These are phyloP conservation scores for Pocillopora grandis DNA, from an alignment of 92 coral and sea anemone genomes.

Conservation along the genomic window DNA sequence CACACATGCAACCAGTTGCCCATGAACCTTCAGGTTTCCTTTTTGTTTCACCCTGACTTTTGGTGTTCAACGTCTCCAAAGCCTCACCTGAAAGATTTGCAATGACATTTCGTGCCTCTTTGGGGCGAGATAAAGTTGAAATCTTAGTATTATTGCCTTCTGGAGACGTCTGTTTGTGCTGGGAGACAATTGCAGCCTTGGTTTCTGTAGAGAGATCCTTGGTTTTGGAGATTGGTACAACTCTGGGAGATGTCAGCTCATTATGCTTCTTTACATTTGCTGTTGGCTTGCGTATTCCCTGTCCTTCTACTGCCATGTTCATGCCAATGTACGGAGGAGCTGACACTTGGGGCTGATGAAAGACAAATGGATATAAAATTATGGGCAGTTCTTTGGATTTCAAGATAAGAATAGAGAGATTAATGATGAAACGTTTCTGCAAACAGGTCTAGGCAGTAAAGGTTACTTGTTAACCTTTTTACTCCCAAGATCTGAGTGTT, in stretches of 20 bases:
- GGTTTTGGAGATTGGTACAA: background rate
- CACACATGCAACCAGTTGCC: constrained; percentile 64
- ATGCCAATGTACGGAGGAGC: constrained; percentile 98
- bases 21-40: constrained; percentile 69
- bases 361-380: background rate
- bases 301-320: constrained; percentile 81
- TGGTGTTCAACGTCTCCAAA: constrained; percentile 9
- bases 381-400: background rate
- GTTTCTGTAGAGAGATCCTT: constrained; percentile 12
- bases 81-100: constrained; percentile 31
- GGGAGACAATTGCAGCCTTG: constrained; percentile 43
- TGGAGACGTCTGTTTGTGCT: constrained; percentile 53
- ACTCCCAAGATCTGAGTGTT: too few relatives aligned
- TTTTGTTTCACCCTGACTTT: constrained; percentile 15
- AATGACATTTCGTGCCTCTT: constrained; percentile 51
- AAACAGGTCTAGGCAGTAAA: too few relatives aligned
- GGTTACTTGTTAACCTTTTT: too few relatives aligned
- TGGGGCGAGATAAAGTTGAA: constrained; percentile 61
- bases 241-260: constrained; percentile 25
- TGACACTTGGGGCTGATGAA: constrained; percentile 75
- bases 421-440: background rate
- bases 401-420: background rate
- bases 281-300: constrained; percentile 67
- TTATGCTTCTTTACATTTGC: constrained; percentile 19
- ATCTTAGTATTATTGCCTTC: constrained; percentile 34